A percentile compares a stretch with the other conserved stretches of the same genome.
phyloP scores from a whole-genome alignment of 2,888 invertebrate genomes.

The Macrostomum cliftonense region DNA sequence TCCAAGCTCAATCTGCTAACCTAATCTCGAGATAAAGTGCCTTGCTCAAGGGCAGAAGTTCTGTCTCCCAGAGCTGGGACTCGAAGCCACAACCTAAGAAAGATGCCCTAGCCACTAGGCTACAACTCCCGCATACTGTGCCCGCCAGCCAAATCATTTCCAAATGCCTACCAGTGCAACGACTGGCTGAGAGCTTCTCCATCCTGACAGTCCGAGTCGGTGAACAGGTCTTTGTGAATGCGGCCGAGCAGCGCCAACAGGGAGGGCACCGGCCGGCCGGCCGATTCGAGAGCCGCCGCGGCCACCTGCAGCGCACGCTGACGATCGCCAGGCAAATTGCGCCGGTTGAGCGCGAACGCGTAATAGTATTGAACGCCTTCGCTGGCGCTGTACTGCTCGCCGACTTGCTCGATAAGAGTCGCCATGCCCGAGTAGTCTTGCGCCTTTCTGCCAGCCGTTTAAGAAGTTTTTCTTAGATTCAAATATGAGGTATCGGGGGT shows the following conservation, averaged over 20 bases:
- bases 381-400: slow-evolving; percentile 45
- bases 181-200: slow-evolving; percentile 68
- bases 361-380: slow-evolving; percentile 75
- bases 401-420: not conserved
- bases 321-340: slow-evolving; percentile 78
- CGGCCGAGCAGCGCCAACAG: slow-evolving; percentile 90
- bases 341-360: slow-evolving; percentile 84
- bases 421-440: slow-evolving; percentile 21
- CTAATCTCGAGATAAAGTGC: too few species aligned
- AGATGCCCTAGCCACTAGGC: too few species aligned
- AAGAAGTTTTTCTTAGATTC: too few species aligned
- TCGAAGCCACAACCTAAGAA: too few species aligned
- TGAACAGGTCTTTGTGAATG: slow-evolving; percentile 73
- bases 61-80: too few species aligned
- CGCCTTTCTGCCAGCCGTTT: slow-evolving; percentile 30
- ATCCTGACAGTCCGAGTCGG: slow-evolving; percentile 78
- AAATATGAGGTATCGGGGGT: too few species aligned
- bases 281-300: slow-evolving; percentile 4
- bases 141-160: too few species aligned
- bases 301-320: slow-evolving; percentile 80
- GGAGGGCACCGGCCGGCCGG: slow-evolving; percentile 85
- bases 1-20: too few species aligned
- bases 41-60: too few species aligned
- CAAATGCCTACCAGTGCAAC: slow-evolving; percentile 59
- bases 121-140: too few species aligned